A percentile compares a stretch with the other conserved stretches of the same genome.
phyloP scores from a whole-genome alignment of 2,797 vertebrate species.

The Peromyscus aztecus region DNA sequence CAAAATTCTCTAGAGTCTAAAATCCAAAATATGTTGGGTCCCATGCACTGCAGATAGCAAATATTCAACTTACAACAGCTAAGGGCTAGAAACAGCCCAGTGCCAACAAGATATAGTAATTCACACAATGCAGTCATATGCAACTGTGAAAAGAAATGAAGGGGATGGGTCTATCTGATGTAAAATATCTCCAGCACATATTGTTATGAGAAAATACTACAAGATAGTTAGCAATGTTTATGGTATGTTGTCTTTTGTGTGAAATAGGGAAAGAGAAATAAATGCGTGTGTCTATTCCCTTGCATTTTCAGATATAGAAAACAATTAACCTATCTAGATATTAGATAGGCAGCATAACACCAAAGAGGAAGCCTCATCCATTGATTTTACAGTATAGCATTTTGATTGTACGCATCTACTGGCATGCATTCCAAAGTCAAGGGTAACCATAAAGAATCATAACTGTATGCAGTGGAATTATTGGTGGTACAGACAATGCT shows the following conservation, averaged over 20 bases:
- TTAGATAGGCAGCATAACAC: neutral
- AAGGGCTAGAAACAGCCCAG: neutral
- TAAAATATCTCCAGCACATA: neutral
- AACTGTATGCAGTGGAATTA: neutral
- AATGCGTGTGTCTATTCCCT: neutral
- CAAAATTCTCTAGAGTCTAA: neutral
- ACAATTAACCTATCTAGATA: neutral
- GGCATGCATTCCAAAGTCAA: neutral
- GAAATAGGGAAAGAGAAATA: neutral
- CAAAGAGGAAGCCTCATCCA: neutral
- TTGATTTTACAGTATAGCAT: neutral
- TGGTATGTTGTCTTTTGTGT: neutral
- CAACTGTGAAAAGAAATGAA: constrained; percentile 19
- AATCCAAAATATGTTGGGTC: neutral
- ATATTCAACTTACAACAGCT: neutral
- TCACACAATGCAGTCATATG: neutral
- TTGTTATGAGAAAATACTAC: neutral
- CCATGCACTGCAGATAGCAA: neutral
- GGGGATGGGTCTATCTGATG: neutral
- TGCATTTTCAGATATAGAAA: constrained; percentile 17
- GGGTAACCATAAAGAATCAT: neutral
- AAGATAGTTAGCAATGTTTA: neutral
- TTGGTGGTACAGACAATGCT: neutral
- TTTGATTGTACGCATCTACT: neutral
- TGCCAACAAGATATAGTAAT: neutral